Percentiles rank a stretch among this genome's conserved stretches.
These are phyloP conservation scores for Drosophila obscura DNA, from an alignment of 1,140 invertebrate species.

Conservation along the genomic window DNA sequence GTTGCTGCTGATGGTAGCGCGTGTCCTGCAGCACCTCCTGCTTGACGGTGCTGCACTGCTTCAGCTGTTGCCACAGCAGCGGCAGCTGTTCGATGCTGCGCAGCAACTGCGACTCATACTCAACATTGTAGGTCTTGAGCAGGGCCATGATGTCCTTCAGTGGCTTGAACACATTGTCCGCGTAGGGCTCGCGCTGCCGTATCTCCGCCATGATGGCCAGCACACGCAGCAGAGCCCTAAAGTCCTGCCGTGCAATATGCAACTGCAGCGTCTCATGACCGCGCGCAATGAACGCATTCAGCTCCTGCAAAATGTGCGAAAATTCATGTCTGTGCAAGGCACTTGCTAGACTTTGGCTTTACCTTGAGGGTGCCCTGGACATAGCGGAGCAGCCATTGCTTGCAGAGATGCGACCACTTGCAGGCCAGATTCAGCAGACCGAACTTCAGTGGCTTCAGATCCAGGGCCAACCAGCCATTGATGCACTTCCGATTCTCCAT, in stretches of 20 bases:
- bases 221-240: constrained; percentile 85
- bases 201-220: constrained; percentile 86
- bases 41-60: constrained; percentile 91
- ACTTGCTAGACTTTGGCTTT: constrained; percentile 56
- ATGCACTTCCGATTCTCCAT: constrained; percentile 81
- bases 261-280: constrained; percentile 86
- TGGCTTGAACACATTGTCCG: constrained; percentile 92
- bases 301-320: constrained; percentile 76
- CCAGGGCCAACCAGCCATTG: constrained; percentile 88
- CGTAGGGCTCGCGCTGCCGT: constrained; percentile 85
- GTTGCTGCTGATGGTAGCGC: constrained; percentile 86
- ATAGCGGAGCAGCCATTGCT: constrained; percentile 88
- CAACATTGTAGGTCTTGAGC: constrained; percentile 90
- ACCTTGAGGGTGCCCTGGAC: constrained; percentile 85
- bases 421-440: constrained; percentile 88
- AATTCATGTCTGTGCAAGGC: constrained; percentile 57
- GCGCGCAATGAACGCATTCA: constrained; percentile 86
- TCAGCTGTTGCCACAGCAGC: constrained; percentile 94
- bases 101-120: constrained; percentile 85
- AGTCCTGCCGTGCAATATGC: constrained; percentile 87
- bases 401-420: constrained; percentile 90
- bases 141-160: constrained; percentile 91
- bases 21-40: constrained; percentile 94
- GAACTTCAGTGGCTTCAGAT: constrained; percentile 89
- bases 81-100: constrained; percentile 90